These are phyloP conservation scores for Bilobella aurantiaca DNA, from an alignment of 1,140 invertebrate species.

Conservation along the genomic window DNA sequence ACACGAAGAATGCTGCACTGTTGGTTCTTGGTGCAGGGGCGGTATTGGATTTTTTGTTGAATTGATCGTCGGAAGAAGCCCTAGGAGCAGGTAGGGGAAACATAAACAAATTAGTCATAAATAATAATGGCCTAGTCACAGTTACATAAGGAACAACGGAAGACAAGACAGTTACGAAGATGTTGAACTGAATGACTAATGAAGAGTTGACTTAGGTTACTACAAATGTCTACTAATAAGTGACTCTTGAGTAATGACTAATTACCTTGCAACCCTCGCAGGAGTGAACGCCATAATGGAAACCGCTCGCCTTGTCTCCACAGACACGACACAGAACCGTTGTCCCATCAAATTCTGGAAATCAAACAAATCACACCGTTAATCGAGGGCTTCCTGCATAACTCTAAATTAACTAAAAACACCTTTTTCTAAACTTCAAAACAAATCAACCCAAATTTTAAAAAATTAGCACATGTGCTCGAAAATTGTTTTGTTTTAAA, in stretches of 20 bases:
- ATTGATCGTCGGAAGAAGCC: constrained; percentile 70
- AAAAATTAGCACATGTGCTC: no score
- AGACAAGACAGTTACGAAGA: background rate
- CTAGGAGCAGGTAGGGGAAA: constrained; percentile 39
- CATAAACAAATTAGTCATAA: constrained; percentile 11
- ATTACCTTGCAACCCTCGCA: constrained; percentile 99
- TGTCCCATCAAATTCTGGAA: constrained; percentile 97
- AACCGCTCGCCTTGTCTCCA: constrained; percentile 96
- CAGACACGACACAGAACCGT: constrained; percentile 97
- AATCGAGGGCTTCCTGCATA: no score
- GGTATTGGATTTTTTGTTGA: constrained; percentile 96
- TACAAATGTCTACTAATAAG: background rate
- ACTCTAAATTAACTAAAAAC: no score
- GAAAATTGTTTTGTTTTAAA: no score
- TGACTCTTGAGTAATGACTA: no score
- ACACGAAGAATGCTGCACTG: constrained; percentile 92
- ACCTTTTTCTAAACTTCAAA: no score
- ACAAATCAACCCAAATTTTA: no score
- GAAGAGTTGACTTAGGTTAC: constrained; percentile 9
- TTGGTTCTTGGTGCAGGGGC: constrained; percentile 94
- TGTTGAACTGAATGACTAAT: background rate
- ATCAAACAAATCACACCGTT: constrained; percentile 39
- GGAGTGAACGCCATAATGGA: constrained; percentile 98
- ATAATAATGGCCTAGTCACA: background rate
- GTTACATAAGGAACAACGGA: background rate